phyloP scores from a whole-genome alignment of 2,888 invertebrate genomes.

The Chaetoderma sp. region DNA sequence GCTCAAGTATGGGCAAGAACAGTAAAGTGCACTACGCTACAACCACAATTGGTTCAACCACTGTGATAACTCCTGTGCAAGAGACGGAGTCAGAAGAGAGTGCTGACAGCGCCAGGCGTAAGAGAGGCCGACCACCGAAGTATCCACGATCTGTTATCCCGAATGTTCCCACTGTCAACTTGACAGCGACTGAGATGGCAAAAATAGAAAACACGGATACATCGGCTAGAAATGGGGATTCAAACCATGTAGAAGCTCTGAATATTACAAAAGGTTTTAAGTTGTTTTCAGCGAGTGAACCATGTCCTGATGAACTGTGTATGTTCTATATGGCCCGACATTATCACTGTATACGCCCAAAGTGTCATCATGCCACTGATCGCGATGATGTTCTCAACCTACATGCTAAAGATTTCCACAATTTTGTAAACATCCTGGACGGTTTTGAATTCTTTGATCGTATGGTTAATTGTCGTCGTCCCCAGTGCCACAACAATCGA shows the following conservation, averaged over 20 bases:
- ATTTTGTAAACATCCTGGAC: conserved; percentile 83
- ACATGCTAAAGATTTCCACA: conserved; percentile 89
- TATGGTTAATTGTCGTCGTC: conserved; percentile 78
- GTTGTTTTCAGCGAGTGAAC: conserved; percentile 63
- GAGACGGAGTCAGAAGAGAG: conserved; percentile 27
- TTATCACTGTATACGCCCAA: conserved; percentile 85
- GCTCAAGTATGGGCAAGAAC: conserved; percentile 48
- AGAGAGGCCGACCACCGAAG: conserved; percentile 96
- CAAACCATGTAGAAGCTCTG: conserved; percentile 10
- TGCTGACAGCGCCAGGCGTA: conserved; percentile 76
- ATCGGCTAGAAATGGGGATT: conserved; percentile 29
- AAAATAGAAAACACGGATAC: background rate
- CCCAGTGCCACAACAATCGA: conserved; percentile 78
- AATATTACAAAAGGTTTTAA: conserved; percentile 58
- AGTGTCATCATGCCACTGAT: conserved; percentile 87
- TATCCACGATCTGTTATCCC: conserved; percentile 73
- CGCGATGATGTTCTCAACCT: conserved; percentile 82
- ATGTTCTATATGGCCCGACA: conserved; percentile 79
- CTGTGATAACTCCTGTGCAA: conserved; percentile 11
- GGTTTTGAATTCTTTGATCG: conserved; percentile 88
- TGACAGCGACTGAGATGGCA: conserved; percentile 3
- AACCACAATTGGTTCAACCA: conserved; percentile 31
- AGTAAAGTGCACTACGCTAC: conserved; percentile 3
- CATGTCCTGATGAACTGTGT: conserved; percentile 81
- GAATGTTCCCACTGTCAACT: conserved; percentile 61